Conservation (phyloP, 2,888 invertebrate genomes). For the Subacronicta megacephala region DNA sequence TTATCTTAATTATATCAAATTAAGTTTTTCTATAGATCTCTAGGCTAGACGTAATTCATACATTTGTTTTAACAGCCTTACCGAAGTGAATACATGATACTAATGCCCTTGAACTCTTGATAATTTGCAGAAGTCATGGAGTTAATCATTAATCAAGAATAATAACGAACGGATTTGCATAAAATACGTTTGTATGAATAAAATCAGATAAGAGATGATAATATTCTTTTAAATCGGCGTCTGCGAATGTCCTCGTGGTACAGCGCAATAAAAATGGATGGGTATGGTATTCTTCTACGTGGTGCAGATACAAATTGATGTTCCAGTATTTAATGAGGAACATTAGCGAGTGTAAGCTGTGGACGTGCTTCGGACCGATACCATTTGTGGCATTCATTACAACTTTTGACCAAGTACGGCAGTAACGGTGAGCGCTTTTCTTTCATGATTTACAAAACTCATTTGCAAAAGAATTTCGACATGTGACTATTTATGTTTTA, state of each 20-base stretch:
- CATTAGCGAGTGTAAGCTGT: constrained; percentile 72
- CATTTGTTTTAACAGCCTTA: constrained; percentile 37
- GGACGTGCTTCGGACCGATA: constrained; percentile 60
- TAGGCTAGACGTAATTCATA: constrained; percentile 25
- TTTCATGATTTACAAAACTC: constrained; percentile 69
- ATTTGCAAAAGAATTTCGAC: constrained; percentile 62
- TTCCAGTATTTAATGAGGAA: constrained; percentile 73
- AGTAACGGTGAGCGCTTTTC: constrained; percentile 64
- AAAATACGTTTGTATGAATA: constrained; percentile 47
- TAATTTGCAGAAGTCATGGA: constrained; percentile 54
- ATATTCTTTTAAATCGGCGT: constrained; percentile 47
- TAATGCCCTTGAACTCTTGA: constrained; percentile 64
- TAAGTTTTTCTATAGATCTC: constrained; percentile 18
- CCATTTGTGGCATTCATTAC: constrained; percentile 77
- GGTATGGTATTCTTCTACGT: constrained; percentile 63
- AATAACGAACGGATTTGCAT: constrained; percentile 61
- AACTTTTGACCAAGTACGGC: constrained; percentile 72
- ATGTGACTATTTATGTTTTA: constrained; percentile 34
- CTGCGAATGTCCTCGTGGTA: constrained; percentile 42
- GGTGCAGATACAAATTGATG: constrained; percentile 74
- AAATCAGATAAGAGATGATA: constrained; percentile 39
- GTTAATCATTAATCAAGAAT: constrained; percentile 63
- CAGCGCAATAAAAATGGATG: constrained; percentile 55
- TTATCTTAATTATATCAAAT: constrained; percentile 45
- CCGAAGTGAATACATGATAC: constrained; percentile 40